Evolutionary conservation across 1,140 invertebrate species (phyloP), one percentile per base, ranked within the genome.

Genomic region (Drosophila subobscura): DNA sequence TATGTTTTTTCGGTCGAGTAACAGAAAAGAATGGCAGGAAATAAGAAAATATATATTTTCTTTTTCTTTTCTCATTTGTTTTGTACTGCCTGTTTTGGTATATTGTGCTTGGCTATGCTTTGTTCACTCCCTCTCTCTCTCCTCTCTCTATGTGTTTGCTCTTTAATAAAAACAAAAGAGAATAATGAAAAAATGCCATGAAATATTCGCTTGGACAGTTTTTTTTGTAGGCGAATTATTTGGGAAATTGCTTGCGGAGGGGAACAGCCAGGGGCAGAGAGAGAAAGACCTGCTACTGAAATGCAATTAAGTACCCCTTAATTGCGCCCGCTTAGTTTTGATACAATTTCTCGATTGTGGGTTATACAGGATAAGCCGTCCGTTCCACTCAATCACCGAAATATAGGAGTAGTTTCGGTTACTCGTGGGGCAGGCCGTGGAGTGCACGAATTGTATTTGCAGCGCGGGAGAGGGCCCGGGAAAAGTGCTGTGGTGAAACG

Each of bases 281-380:
- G 4, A 22, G 29, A 5, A 20, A 67, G 8, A 40, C 22, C 66
- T 14, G 14, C 27, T 10, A 7, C 49, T 14, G 29, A 55, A 72
- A 61, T 72, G 68, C 67, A 72, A 73, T 73, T 56, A 63, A 73
- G 41, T 59, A 59, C 56, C 71, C 58, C 60, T 71, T 79, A 85
- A 84, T 84, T 76, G 63, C 55, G 51, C 41, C 50, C 60, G 57
- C 59, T 79, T 58, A 73, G 72, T 61, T 73, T 51, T 42, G 51
- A 77, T 73, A 72, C 3, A 12, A 37, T 12, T 77, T 79, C 51
- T 33, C 71, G 56, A 72, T 47, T 67, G 45, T 64, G 71, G 56
- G 64, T 49, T 53, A 53, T 73, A 44, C 50, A 44, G 54, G 33
- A 59, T 20, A 57, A 42, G 33, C 20, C 51, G 47, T 54, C 8